phyloP scores from a whole-genome alignment of 2,888 invertebrate species.

The Xanthia icteritia region DNA sequence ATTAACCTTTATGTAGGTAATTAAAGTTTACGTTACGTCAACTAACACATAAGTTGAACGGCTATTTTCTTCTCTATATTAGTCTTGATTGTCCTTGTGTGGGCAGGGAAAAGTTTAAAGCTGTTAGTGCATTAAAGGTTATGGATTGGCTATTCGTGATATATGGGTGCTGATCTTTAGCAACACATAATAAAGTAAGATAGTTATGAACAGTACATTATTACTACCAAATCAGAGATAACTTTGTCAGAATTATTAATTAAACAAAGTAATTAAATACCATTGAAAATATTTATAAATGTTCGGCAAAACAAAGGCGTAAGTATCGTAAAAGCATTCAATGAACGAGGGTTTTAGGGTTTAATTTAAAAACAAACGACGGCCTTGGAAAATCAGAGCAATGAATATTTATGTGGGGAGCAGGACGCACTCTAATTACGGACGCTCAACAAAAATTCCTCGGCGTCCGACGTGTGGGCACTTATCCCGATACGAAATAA shows the following conservation, averaged over 20 bases:
- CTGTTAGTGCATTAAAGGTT: conserved; percentile 5
- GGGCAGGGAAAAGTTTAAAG: not conserved
- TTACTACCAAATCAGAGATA: not conserved
- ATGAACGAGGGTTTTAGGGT: conserved; percentile 59
- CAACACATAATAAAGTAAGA: not conserved
- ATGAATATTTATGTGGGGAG: conserved; percentile 80
- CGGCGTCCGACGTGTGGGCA: conserved; percentile 54
- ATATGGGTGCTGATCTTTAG: not conserved
- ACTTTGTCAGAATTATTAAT: not conserved
- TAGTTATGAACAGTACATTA: not conserved
- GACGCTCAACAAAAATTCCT: conserved; percentile 71
- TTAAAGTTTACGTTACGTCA: not conserved
- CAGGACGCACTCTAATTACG: conserved; percentile 73
- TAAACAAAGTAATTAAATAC: conserved; percentile 37
- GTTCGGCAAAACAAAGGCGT: conserved; percentile 20
- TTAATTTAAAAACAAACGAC: conserved; percentile 73
- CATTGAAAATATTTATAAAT: conserved; percentile 8
- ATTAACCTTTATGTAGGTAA: too few relatives aligned
- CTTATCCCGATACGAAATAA: conserved; percentile 55
- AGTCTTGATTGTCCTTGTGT: not conserved
- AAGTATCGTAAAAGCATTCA: conserved; percentile 61
- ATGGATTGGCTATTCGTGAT: conserved; percentile 8
- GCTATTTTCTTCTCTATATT: too few relatives aligned
- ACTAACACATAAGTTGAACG: not conserved
- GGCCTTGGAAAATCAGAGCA: conserved; percentile 76